Evolutionary conservation across 2,113 vertebrate species (phyloP), one percentile per base, ranked within the genome.

Genomic region (Chinchilla lanigera): DNA sequence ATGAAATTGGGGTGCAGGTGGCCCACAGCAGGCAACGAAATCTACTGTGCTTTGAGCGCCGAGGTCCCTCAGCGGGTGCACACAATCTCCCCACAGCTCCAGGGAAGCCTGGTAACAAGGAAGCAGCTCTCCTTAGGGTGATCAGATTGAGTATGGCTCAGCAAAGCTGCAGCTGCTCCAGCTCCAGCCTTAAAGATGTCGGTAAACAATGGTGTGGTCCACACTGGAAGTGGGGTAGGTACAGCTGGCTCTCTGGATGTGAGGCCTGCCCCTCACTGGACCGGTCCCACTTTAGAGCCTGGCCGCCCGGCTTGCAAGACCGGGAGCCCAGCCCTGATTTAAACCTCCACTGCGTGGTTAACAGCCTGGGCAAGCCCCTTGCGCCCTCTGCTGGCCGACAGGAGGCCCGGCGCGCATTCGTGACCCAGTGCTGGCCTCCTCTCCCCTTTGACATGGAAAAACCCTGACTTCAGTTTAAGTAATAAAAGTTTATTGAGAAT

Each of bases 401-500:
- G 2, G 12, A 33, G 47, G 52, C 35, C 44, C 0, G 20, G 16
- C 4, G 44, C 4, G n/a, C 3, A 22, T 17, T 28, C 3, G 58
- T 30, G 44, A 60, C 19, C 78, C 71, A 80, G 38, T 0, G 60
- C 14, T 14, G 8, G 16, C 77, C 10, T 17, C 12, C 28, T 52
- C 4, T 5, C 30, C 24, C 56, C 47, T n/a, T 60, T 19, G 63
- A 88, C 16, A 84, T 20, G 0, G 0, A 50, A 80, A 50, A 10
- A n/a, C 26, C 13, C 20, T 56, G 41, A 94, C 24, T 95, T 93
- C 11, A 41, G 84, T 50, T 96, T 95, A 20, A 96, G 94, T 97
- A 98, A 96, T 98, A 98, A 98, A 98, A 97, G 90, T 98, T 98
- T 98, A 98, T 98, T 98, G 97, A 97, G 87, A 96, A 96, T 96